These are phyloP conservation scores for Triplophysa yarkandensis DNA, from an alignment of 2,797 vertebrate species.

Conservation along the genomic window DNA sequence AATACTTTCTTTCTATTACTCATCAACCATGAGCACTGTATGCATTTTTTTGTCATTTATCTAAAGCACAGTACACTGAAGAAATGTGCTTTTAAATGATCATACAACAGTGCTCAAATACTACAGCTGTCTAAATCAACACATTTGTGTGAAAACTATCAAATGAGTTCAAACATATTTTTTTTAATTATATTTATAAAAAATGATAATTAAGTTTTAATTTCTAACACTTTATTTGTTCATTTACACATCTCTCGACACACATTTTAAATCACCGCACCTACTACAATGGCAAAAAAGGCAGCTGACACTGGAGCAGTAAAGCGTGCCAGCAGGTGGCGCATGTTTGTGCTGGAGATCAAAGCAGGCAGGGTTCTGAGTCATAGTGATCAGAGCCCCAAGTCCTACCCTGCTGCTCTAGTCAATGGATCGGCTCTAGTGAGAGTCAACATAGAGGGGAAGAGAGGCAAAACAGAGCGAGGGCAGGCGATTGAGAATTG, in stretches of 20 bases:
- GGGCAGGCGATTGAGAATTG: constrained; percentile 10
- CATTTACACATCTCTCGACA: background rate
- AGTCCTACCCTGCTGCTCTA: constrained; percentile 69
- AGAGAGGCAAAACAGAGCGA: constrained; percentile 34
- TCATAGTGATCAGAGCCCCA: constrained; percentile 68
- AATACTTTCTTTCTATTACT: too few relatives aligned
- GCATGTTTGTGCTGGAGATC: constrained; percentile 54
- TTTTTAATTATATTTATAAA: too few relatives aligned
- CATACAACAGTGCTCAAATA: too few relatives aligned
- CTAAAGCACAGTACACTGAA: background rate
- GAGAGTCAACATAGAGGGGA: constrained; percentile 62
- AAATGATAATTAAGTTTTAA: too few relatives aligned
- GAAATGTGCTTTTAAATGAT: background rate
- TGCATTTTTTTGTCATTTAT: background rate
- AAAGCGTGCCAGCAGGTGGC: constrained; percentile 68
- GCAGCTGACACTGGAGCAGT: constrained; percentile 7
- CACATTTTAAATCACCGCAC: constrained; percentile 15
- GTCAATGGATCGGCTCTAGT: constrained; percentile 78
- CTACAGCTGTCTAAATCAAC: background rate
- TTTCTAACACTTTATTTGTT: background rate
- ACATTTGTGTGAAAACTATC: background rate
- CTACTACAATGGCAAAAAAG: constrained; percentile 29
- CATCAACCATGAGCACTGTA: background rate
- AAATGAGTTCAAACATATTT: too few relatives aligned
- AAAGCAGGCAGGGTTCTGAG: constrained; percentile 57